phyloP scores from a whole-genome alignment of 2,888 invertebrate species.

The Epicampocera succincta region DNA sequence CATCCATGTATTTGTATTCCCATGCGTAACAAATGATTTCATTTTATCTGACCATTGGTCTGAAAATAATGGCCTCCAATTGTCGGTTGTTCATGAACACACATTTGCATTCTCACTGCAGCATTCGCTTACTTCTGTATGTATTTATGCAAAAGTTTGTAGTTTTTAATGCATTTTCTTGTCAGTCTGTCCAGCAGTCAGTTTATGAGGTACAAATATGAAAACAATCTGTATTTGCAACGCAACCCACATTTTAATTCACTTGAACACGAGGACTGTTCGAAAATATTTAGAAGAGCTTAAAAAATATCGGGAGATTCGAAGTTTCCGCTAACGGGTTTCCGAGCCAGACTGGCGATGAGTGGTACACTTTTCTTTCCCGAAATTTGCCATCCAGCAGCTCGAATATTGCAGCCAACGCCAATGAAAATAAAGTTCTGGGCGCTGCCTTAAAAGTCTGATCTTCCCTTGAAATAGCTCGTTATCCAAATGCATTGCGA shows the following conservation, averaged over 20 bases:
- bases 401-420: no score
- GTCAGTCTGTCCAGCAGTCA: conserved; percentile 1
- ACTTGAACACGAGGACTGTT: not conserved
- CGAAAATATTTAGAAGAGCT: not conserved
- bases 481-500: no score
- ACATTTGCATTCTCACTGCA: not conserved
- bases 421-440: no score
- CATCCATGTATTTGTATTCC: conserved; percentile 7
- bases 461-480: no score
- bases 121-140: not conserved
- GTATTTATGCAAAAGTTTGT: conserved; percentile 2
- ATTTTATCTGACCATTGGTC: conserved; percentile 54
- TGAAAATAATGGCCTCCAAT: conserved; percentile 56
- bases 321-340: no score
- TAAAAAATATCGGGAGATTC: not conserved
- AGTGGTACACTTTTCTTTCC: no score
- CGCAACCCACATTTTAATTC: not conserved
- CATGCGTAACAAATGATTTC: conserved; percentile 35
- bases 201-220: conserved; percentile 15
- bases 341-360: no score
- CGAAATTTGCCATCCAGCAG: no score
- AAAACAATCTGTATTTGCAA: conserved; percentile 23
- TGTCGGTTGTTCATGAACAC: conserved; percentile 9
- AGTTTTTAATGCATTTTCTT: conserved; percentile 26
- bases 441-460: no score